These are phyloP conservation scores for Lytechinus pictus DNA, from an alignment of 35 echinoderm and acorn worm genomes.

Conservation along the genomic window DNA sequence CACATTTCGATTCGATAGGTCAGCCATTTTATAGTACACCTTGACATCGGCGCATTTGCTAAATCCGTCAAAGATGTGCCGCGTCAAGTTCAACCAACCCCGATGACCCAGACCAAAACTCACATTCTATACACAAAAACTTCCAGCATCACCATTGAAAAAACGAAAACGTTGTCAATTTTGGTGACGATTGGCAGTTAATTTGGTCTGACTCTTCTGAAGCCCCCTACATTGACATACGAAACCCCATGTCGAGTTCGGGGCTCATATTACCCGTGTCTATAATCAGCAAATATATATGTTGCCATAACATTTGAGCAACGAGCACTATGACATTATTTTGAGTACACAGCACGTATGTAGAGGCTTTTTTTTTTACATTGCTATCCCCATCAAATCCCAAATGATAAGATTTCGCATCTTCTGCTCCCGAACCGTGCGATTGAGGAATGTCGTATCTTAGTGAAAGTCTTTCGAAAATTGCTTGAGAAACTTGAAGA, in stretches of 20 bases:
- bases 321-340: neutral
- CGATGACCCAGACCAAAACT: neutral
- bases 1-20: too few relatives aligned
- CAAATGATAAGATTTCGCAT: neutral
- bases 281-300: neutral
- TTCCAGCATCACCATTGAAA: neutral
- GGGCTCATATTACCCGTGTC: neutral
- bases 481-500: neutral
- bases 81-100: constrained; percentile 13
- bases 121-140: neutral
- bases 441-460: neutral
- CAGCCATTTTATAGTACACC: too few relatives aligned
- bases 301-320: constrained; percentile 18
- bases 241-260: neutral
- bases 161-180: constrained; percentile 43
- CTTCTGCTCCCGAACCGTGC: neutral
- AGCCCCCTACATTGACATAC: constrained; percentile 5
- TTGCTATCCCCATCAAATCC: neutral
- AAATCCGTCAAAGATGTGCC: neutral
- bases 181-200: constrained; percentile 31
- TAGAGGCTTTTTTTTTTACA: neutral
- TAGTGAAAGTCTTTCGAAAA: neutral
- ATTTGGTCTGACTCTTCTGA: constrained; percentile 33
- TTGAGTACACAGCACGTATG: neutral
- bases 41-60: neutral